Base-by-base conservation (phyloP, 2,888 invertebrate species). In the Pristionchus exspectatus region DNA sequence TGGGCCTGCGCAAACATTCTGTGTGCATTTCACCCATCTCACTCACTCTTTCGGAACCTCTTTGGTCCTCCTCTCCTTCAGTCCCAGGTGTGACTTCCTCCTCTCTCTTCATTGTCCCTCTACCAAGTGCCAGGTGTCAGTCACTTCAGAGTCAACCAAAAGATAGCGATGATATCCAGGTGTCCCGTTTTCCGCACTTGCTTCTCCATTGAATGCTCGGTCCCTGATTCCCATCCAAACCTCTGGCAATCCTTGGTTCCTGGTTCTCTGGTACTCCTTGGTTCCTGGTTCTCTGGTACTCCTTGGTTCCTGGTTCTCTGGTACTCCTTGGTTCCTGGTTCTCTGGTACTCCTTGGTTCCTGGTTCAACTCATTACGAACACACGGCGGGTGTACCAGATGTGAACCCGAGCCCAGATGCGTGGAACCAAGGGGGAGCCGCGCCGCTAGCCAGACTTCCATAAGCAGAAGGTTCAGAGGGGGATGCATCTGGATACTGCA, bases 401-500 rank as follows among this genome's bases (percentile, higher is more conserved):
- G 74, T 74, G 74, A 69, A 33, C 27, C 30, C 30, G 30, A 16
- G 38, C 74, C 74, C 33, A 74, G 74, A 74, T 74, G 74, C 74
- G 74, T 81, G 81, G 27, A 81, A 27, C 81, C 74, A 74, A 74
- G 74, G 33, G 16, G 74, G 74, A 7, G 18, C 33, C 69, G 69
- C 69, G 5, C 72, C 24, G 12, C 44, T 50, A 50, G 44, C 44
- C 81, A 81, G n/a, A 81, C 81, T 81, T 81, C 38, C 44, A 81
- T 81, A 81, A 81, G 81, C 81, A 81, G 81, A 81, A 50, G 81
- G 81, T 18, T 24, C 77, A 33, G 27, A 14, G 56, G 63, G 63
- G 27, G 81, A 81, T 54, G 54, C 81, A 81, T 81, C 81, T 81
- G 81, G 38, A 81, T 5, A 33, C 30, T 74, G 74, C 74, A 74